Conservation (phyloP, 1,140 invertebrate genomes). For the Pseudomyrmex gracilis region DNA sequence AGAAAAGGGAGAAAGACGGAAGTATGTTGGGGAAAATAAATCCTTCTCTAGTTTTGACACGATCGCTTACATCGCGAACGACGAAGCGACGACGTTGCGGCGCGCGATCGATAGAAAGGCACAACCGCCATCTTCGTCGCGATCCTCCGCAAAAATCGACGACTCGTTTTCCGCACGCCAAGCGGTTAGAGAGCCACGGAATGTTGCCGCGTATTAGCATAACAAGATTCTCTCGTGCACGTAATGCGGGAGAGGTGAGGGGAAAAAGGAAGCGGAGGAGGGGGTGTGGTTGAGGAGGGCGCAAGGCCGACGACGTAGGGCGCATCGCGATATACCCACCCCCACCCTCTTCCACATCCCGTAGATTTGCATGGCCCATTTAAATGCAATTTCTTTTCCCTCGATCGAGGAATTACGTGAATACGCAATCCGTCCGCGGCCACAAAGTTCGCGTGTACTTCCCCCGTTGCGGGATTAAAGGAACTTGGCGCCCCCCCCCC, state of each 20-base stretch:
- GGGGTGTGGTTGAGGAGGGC: neutral
- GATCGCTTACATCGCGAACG: constrained; percentile 7
- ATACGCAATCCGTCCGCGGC: constrained; percentile 67
- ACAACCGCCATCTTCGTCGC: constrained; percentile 34
- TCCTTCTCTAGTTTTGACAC: neutral
- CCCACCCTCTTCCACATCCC: neutral
- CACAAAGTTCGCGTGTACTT: constrained; percentile 33
- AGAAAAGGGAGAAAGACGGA: no score
- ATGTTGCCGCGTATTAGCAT: constrained; percentile 71
- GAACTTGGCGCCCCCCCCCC: constrained; percentile 34
- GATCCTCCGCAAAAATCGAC: constrained; percentile 50
- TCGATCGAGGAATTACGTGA: constrained; percentile 75
- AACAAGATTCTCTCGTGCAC: constrained; percentile 71
- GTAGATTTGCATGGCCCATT: constrained; percentile 75
- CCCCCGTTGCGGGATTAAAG: constrained; percentile 54
- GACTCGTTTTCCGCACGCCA: constrained; percentile 62
- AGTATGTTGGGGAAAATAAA: neutral
- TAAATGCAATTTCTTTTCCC: constrained; percentile 76
- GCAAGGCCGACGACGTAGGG: constrained; percentile 37
- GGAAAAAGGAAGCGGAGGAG: no score
- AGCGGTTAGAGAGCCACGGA: constrained; percentile 51
- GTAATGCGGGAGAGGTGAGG: constrained; percentile 47
- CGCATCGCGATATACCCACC: constrained; percentile 11
- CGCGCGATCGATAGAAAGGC: constrained; percentile 46
- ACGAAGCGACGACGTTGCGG: constrained; percentile 31